These are phyloP conservation scores for Rotaria socialis DNA, from an alignment of 2,888 invertebrate species.

Conservation along the genomic window DNA sequence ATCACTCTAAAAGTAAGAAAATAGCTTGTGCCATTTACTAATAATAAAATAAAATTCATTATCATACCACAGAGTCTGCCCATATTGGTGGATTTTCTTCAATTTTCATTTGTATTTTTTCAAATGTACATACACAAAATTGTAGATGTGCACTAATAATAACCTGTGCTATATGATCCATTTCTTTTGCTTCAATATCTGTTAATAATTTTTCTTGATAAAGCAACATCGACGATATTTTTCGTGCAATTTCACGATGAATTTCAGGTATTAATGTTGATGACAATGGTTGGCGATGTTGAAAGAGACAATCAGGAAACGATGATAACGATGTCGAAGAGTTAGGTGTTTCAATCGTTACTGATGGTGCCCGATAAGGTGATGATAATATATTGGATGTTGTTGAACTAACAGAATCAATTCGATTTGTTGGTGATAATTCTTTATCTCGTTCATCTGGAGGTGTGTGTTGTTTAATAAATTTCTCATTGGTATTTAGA, in stretches of 20 bases:
- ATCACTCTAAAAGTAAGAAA: background rate
- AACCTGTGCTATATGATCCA: slow-evolving; percentile 38
- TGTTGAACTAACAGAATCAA: slow-evolving; percentile 30
- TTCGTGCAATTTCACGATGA: background rate
- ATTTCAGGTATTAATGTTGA: background rate
- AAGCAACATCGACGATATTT: background rate
- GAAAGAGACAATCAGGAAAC: slow-evolving; percentile 17
- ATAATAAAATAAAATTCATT: background rate
- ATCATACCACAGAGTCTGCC: background rate
- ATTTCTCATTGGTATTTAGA: background rate
- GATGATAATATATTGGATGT: background rate
- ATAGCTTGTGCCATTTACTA: background rate
- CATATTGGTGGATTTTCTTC: slow-evolving; percentile 42
- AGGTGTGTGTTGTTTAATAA: background rate
- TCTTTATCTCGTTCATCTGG: background rate
- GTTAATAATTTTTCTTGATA: slow-evolving; percentile 36
- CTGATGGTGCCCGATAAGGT: background rate
- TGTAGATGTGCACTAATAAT: slow-evolving; percentile 42
- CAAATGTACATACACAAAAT: slow-evolving; percentile 42
- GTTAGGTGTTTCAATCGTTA: background rate
- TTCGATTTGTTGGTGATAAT: slow-evolving; percentile 2
- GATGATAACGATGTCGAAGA: background rate
- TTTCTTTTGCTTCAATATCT: slow-evolving; percentile 33
- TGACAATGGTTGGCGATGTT: background rate
- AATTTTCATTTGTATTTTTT: slow-evolving; percentile 40